Evolutionary conservation across 2,113 vertebrate genomes (phyloP), one percentile per base, ranked within the genome.

Genomic region (Colaptes auratus): DNA sequence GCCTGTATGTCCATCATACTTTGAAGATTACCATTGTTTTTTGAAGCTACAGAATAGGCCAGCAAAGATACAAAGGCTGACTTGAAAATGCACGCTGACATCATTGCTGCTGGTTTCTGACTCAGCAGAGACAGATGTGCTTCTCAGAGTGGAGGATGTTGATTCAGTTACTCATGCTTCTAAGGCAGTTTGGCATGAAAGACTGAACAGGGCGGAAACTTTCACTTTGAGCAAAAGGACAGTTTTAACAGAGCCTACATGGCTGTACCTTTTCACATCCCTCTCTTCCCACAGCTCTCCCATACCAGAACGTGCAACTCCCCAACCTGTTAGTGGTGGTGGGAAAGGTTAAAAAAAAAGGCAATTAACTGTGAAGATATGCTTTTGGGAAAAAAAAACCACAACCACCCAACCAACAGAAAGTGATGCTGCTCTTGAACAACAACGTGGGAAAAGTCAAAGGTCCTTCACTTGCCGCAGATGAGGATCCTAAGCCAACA

Each of bases 211-310:
- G 74, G 74, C 0, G 16, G 83, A 89, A 95, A 92, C 95, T 95
- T 96, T 86, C 94, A 82, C 78, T 95, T 85, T 96, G 96, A 96
- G 95, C 86, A 95, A 94, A 81, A 78, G 24, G 55, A 3, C 58
- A 70, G 74, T 90, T 90, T 74, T 86, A 42, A 46, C 23, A 78
- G 61, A 81, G 27, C 35, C 35, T 82, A 36, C 13, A 4, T 50
- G 46, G 44, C 36, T 72, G 69, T 69, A 61, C 8, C 53, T 95
- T 79, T 89, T 92, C 55, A 59, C 0, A 0, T 82, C 50, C 2
- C 4, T 84, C 59, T n/a, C 52, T 90, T 91, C 81, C 50, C 77
- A 73, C 81, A 82, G 44, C 39, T 75, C 66, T 72, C 23, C 53
- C 44, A 66, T 55, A 60, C 71, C 71, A 76, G 84, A 90, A 90